Conservation (phyloP, 2,888 invertebrate species). For the Sinodicranocentrus sp. region DNA sequence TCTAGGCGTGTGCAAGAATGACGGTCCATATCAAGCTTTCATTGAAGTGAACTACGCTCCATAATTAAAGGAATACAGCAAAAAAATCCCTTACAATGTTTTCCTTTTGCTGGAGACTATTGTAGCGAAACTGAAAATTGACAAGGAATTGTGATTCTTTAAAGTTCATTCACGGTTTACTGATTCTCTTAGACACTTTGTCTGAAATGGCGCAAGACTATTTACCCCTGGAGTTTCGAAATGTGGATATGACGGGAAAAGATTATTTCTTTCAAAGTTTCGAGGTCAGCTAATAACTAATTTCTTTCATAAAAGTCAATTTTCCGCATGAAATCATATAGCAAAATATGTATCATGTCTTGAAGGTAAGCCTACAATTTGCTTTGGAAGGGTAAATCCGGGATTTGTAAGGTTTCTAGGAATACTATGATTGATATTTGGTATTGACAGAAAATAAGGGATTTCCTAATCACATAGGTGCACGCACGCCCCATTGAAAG, state of each 20-base stretch:
- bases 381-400: slow-evolving; percentile 18
- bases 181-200: not conserved
- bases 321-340: no score
- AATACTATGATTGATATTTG: not conserved
- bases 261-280: slow-evolving; percentile 82
- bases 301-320: not conserved
- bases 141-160: slow-evolving; percentile 69
- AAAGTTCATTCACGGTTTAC: not conserved
- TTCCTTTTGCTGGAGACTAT: slow-evolving; percentile 81
- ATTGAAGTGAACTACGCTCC: slow-evolving; percentile 62
- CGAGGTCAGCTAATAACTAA: slow-evolving; percentile 81
- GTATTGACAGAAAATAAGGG: not conserved
- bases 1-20: slow-evolving; percentile 56
- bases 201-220: slow-evolving; percentile 40
- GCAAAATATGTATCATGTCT: no score
- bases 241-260: slow-evolving; percentile 83
- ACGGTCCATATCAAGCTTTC: slow-evolving; percentile 54
- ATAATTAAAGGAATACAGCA: slow-evolving; percentile 51
- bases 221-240: slow-evolving; percentile 81
- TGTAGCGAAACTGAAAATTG: slow-evolving; percentile 77
- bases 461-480: no score
- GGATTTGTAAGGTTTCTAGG: slow-evolving; percentile 5
- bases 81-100: slow-evolving; percentile 86
- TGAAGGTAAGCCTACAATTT: slow-evolving; percentile 22
- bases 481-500: slow-evolving; percentile 77